Base-by-base conservation (phyloP, 35 echinoderm and acorn worm species). In the Acanthaster planci region DNA sequence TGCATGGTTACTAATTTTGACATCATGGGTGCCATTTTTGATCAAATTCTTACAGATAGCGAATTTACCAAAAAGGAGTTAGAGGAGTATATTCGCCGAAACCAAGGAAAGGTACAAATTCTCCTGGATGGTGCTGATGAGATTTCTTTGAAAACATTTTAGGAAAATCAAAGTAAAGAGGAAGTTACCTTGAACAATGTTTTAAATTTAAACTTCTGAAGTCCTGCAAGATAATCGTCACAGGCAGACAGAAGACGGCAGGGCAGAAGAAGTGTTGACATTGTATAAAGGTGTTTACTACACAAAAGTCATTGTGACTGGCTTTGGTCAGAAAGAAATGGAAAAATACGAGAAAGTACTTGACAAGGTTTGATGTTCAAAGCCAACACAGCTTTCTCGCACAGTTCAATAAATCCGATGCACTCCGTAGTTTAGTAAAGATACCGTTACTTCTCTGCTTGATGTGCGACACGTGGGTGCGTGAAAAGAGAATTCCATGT, bases 111-210 rank as follows among this genome's bases (percentile, higher is more conserved):
- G 6, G 52, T 53, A 38, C 32, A 58, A 8, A 39, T 83, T 83
- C 27, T 83, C 8, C 37, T 83, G 4, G 80, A 83, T 64, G 80
- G 80, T 2, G 52, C 56, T 37, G 80, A 83, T 83, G 80, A 83
- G 56, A 32, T 83, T 53, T 57, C 26, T n/a, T 51, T 42, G n/a
- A 1, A 79, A 22, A 42, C 17, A 38, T 36, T 79, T 3, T 4
- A 35, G 4, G 32, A 4, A 68, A n/a, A 34, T 30, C 37, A 37
- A 22, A 14, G 37, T 23, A 15, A 42, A 18, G 18, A 42, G 14
- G 42, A 23, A 26, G 4, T 79, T 37, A 37, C 19, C 37, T 8
- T 79, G 29, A 39, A 79, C 30, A 15, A 4, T 2, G 77, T 79
- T 8, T 17, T 79, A 30, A 19, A 26, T 32, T 52, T 18, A 38